Evolutionary conservation across 2,113 vertebrate genomes (phyloP), one percentile per base, ranked within the genome.

Genomic region (Nannobrachium achirus): DNA sequence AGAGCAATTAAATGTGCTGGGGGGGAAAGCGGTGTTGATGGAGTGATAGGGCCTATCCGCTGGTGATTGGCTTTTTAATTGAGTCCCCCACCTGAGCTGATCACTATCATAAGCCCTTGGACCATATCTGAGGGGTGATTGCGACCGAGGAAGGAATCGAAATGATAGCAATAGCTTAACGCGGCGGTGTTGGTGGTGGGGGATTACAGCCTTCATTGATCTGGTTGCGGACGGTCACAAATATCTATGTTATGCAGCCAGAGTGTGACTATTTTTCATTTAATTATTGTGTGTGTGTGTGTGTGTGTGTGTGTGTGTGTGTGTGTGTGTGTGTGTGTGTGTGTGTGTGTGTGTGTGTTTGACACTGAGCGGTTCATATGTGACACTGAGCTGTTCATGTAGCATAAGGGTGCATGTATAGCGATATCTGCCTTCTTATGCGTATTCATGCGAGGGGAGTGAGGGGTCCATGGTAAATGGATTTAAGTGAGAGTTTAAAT

Each of bases 61-160:
- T 57, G 68, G 80, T 90, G 90, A 89, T 78, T 90, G 87, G 81
- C 71, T 91, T 85, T 87, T 87, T 92, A 89, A 92, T 91, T 88
- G 88, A 90, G 85, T 86, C 80, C 84, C 82, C 77, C 85, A 88
- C 85, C 86, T 86, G 76, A 62, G 60, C 61, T 69, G 87, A 91
- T 89, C 82, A 66, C 67, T 86, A 90, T 88, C 89, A 66, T 67
- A 70, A 81, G 83, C 70, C 50, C 77, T 65, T 82, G 70, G 75
- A 81, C 77, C 41, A 20, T 75, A 67, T 73, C 76, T 8, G 18
- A 41, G 69, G 45, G 51, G 66, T 63, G 74, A 61, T 67, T 68
- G 63, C 52, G 83, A 39, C 13, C 41, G 38, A 6, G 48, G 57
- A 57, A 49, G 38, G 64, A 63, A 72, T 69, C 40, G 40, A 10